Percentiles rank a stretch among this genome's conserved stretches.
phyloP scores from a whole-genome alignment of 2,797 vertebrate species.

The Alfaro cultratus region DNA sequence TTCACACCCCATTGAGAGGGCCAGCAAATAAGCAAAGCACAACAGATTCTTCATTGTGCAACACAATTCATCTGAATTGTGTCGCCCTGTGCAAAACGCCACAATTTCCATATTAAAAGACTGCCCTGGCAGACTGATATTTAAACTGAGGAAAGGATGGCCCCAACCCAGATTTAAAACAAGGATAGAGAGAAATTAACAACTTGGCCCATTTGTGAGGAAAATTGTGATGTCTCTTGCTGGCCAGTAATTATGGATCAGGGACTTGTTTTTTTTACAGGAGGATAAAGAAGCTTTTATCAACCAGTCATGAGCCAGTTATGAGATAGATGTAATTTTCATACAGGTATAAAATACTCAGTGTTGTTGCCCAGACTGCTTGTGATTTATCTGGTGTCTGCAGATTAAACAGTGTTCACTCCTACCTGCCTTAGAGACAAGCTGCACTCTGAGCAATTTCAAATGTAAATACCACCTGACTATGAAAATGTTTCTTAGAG shows the following conservation, averaged over 20 bases:
- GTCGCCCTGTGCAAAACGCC: neutral
- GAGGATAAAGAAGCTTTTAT: conserved; percentile 34
- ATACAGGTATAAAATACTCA: conserved; percentile 59
- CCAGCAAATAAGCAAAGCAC: neutral
- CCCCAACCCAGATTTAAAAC: neutral
- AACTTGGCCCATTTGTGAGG: neutral
- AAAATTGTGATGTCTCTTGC: neutral
- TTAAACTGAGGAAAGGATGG: neutral
- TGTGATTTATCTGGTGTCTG: conserved; percentile 68
- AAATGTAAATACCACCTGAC: conserved; percentile 71
- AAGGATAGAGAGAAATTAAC: neutral
- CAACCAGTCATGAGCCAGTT: conserved; percentile 13
- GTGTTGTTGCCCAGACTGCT: conserved; percentile 48
- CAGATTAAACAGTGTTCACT: conserved; percentile 64
- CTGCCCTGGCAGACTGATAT: neutral
- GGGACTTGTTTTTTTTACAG: conserved; percentile 7
- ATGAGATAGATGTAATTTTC: conserved; percentile 57
- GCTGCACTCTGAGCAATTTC: conserved; percentile 58
- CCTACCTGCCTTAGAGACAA: conserved; percentile 51
- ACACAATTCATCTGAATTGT: neutral
- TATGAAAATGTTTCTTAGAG: conserved; percentile 61
- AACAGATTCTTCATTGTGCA: neutral
- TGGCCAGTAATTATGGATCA: neutral
- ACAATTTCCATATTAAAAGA: neutral
- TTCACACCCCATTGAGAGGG: neutral